phyloP scores from a whole-genome alignment of 1,140 invertebrate genomes.

The Eriosoma lanigerum region DNA sequence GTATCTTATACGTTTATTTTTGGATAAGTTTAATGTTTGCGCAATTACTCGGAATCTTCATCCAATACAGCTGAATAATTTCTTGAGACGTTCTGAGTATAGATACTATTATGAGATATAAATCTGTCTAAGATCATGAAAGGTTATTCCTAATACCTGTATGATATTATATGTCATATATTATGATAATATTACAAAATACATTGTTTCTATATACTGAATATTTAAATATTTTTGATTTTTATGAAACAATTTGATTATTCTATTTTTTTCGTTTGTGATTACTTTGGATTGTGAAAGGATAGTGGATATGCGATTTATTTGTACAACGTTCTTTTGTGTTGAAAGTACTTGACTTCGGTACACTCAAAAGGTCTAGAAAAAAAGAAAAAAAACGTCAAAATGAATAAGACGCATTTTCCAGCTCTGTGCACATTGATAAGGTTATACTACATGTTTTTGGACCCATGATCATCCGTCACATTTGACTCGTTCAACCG shows the following conservation, averaged over 20 bases:
- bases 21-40: too few species aligned
- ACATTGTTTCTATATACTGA: neutral
- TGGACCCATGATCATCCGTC: conserved; percentile 42
- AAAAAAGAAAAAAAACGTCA: conserved; percentile 5
- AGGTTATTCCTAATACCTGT: too few species aligned
- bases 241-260: conserved; percentile 1
- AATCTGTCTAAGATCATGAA: too few species aligned
- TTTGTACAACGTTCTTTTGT: conserved; percentile 24
- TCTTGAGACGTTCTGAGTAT: too few species aligned
- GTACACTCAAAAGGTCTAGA: conserved; percentile 1
- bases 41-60: too few species aligned
- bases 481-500: conserved; percentile 47
- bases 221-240: neutral
- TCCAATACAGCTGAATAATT: too few species aligned
- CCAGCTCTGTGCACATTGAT: conserved; percentile 35
- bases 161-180: too few species aligned
- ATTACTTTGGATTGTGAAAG: neutral
- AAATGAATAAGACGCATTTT: conserved; percentile 48
- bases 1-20: too few species aligned
- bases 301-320: neutral
- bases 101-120: too few species aligned
- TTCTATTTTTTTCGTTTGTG: neutral
- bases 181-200: neutral
- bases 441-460: conserved; percentile 43
- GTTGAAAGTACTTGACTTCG: conserved; percentile 5